Conservation (phyloP, 2,797 vertebrate species). For the Pangasius macronema region DNA sequence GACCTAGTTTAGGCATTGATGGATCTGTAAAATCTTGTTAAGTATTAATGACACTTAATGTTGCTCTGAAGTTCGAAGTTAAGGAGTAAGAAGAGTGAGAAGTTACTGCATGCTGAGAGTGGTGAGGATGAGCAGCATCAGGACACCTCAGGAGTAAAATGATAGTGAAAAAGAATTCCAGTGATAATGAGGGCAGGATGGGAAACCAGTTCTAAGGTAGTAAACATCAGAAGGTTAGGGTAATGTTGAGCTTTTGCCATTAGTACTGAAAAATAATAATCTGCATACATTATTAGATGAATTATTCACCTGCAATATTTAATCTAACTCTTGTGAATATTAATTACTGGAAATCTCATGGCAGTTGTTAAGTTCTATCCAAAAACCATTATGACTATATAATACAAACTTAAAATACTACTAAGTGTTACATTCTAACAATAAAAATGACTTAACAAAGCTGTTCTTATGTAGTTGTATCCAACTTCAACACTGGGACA, state of each 20-base stretch:
- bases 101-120: background rate
- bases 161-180: background rate
- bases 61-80: background rate
- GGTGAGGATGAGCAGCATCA: background rate
- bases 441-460: background rate
- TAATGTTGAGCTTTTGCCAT: background rate
- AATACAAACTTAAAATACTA: background rate
- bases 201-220: background rate
- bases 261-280: background rate
- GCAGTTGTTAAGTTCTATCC: background rate
- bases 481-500: background rate
- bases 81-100: background rate
- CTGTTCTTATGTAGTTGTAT: background rate
- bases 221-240: background rate
- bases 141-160: background rate
- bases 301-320: background rate
- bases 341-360: background rate
- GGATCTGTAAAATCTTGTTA: background rate
- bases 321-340: background rate
- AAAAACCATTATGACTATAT: no score
- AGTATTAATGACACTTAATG: background rate
- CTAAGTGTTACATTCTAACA: background rate
- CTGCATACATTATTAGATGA: background rate
- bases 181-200: background rate
- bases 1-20: background rate